Base-by-base conservation (phyloP, 2,113 vertebrate species). In the Tachysurus vachellii region DNA sequence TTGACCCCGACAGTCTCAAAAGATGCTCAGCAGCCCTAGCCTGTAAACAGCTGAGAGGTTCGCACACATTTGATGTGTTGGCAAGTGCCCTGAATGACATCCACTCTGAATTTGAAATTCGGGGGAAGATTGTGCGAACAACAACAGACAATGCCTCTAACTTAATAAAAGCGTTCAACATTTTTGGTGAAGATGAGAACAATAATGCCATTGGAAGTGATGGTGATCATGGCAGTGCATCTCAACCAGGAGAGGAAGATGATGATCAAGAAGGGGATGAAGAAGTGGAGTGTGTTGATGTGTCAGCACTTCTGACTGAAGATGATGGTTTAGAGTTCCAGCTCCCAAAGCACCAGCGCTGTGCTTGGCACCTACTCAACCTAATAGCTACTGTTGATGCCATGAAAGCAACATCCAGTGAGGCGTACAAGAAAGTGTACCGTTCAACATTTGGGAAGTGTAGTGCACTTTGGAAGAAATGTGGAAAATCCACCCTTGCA, bases 311-410 rank as follows among this genome's bases (percentile, higher is more conserved):
- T 76, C 71, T 90, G 85, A 73, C 83, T 80, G 82, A 87, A 31
- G 85, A 89, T 88, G 82, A 89, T 83, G 80, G 84, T 21, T 84
- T 89, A 26, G 68, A 88, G 79, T 89, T 70, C 71, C 80, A 88
- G 77, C 87, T 88, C 14, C 87, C 70, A 59, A 87, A 88, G 79
- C 85, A 91, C 76, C 77, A 89, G 59, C 54, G 44, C 62, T 89
- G 85, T 88, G 87, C 88, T 73, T 90, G 87, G 47, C 85, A 90
- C 31, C 36, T 91, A 19, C 86, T 89, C 19, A 91, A 91, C 53
- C 77, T 89, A 44, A 59, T 85, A 68, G 66, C 75, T 54, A 89
- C 70, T 2, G 28, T n/a, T 23, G 86, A 89, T 86, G 84, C 83
- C 26, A 70, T 14, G 13, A 87, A 88, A 56, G 85, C 84, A 36